These are phyloP conservation scores for Rhegmatorhina hoffmannsi DNA, from an alignment of 2,113 vertebrate species.

Conservation along the genomic window DNA sequence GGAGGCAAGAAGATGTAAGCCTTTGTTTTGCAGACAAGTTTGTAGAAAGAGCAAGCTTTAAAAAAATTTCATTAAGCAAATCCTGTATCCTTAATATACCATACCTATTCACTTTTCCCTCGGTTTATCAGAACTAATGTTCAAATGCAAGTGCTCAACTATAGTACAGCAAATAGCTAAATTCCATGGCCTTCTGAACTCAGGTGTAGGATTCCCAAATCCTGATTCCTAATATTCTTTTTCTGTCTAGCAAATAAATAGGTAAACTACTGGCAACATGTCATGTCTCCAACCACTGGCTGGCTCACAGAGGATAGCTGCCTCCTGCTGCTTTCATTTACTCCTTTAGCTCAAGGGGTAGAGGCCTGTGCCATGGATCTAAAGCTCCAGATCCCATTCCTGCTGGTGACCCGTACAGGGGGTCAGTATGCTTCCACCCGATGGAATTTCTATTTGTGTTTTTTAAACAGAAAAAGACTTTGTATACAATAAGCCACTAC, in stretches of 20 bases:
- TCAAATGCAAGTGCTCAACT: slow-evolving; percentile 10
- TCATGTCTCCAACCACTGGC: slow-evolving; percentile 72
- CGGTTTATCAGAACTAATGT: not conserved
- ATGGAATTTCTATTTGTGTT: slow-evolving; percentile 71
- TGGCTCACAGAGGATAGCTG: slow-evolving; percentile 73
- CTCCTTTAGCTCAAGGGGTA: slow-evolving; percentile 72
- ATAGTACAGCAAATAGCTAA: slow-evolving; percentile 4
- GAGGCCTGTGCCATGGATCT: slow-evolving; percentile 69
- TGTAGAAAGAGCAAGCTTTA: not conserved
- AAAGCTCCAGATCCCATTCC: slow-evolving; percentile 69
- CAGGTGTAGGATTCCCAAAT: slow-evolving; percentile 64
- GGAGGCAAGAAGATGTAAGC: not conserved
- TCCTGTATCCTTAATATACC: not conserved
- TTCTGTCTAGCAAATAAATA: slow-evolving; percentile 74
- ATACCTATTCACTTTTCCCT: not conserved
- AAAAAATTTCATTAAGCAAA: not conserved
- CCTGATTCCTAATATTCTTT: slow-evolving; percentile 71
- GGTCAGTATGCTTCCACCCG: slow-evolving; percentile 73
- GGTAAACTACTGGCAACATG: slow-evolving; percentile 73
- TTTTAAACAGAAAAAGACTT: slow-evolving; percentile 55
- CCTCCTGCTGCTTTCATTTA: slow-evolving; percentile 73
- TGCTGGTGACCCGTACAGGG: slow-evolving; percentile 70
- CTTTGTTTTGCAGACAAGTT: not conserved
- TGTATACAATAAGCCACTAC: slow-evolving; percentile 56
- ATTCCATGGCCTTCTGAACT: slow-evolving; percentile 59